These are phyloP conservation scores for Hormaphis cornu DNA, from an alignment of 1,140 invertebrate genomes.

Conservation along the genomic window DNA sequence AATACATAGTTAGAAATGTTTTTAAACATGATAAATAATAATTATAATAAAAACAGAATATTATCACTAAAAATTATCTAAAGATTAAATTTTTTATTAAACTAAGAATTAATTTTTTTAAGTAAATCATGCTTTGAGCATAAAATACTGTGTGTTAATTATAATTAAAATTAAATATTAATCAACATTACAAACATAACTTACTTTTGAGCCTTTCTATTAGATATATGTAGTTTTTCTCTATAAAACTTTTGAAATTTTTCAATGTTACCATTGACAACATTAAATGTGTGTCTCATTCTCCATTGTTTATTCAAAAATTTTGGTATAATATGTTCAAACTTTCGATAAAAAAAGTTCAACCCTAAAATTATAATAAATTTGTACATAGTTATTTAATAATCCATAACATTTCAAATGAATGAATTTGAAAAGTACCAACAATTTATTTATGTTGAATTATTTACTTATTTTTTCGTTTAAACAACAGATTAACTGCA, in stretches of 20 bases:
- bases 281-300: conserved; percentile 44
- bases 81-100: too few species aligned
- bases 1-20: too few species aligned
- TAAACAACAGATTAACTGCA: too few species aligned
- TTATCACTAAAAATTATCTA: too few species aligned
- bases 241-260: conserved; percentile 55
- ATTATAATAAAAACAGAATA: not conserved
- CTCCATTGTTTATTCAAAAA: conserved; percentile 53
- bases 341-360: conserved; percentile 40
- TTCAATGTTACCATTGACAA: conserved; percentile 47
- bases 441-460: too few species aligned
- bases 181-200: conserved; percentile 5
- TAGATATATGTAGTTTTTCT: conserved; percentile 52
- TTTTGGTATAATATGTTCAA: conserved; percentile 50
- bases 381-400: not conserved
- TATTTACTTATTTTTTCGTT: too few species aligned
- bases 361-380: conserved; percentile 39
- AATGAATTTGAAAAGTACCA: too few species aligned
- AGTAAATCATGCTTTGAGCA: too few species aligned
- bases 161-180: not conserved
- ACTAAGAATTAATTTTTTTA: too few species aligned
- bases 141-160: too few species aligned
- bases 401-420: too few species aligned
- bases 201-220: conserved; percentile 49
- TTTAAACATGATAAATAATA: not conserved